phyloP scores from a whole-genome alignment of 2,113 vertebrate genomes.

The Empidonax alnorum region DNA sequence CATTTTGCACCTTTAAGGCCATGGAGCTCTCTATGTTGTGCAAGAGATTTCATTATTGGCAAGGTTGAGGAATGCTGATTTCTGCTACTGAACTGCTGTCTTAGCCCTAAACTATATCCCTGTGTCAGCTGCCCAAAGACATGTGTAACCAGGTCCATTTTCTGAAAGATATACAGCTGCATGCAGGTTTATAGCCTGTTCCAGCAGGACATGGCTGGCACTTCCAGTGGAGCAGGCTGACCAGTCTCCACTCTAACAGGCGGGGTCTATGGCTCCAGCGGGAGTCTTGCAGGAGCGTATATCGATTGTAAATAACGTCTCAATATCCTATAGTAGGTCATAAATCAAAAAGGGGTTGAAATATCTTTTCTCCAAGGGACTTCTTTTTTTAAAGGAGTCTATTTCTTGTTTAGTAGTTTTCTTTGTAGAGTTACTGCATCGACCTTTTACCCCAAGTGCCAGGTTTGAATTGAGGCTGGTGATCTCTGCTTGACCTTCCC shows the following conservation, averaged over 20 bases:
- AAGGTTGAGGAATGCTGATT: conserved; percentile 6
- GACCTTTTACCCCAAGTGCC: neutral
- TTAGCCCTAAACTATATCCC: conserved; percentile 7
- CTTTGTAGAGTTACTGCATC: conserved; percentile 4
- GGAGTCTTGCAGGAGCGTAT: conserved; percentile 61
- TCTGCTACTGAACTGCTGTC: conserved; percentile 1
- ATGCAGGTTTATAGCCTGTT: conserved; percentile 41
- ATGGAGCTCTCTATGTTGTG: neutral
- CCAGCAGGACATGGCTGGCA: conserved; percentile 48
- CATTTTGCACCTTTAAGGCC: conserved; percentile 52
- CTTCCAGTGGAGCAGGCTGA: conserved; percentile 50
- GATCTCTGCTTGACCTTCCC: neutral
- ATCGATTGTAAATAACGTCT: conserved; percentile 76
- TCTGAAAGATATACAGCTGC: conserved; percentile 58
- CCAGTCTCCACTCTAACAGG: conserved; percentile 34
- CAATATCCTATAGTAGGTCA: conserved; percentile 69
- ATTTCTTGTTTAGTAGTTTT: conserved; percentile 55
- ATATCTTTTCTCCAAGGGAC: conserved; percentile 62
- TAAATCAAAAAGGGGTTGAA: conserved; percentile 72
- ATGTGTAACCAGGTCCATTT: conserved; percentile 49
- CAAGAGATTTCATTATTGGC: neutral
- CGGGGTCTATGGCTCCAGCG: conserved; percentile 59
- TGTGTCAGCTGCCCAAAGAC: conserved; percentile 46
- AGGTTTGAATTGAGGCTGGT: neutral
- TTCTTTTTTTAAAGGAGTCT: conserved; percentile 23